A percentile compares a stretch with the other conserved stretches of the same genome.
These are phyloP conservation scores for Corbicula japonica DNA, from an alignment of 2,888 invertebrate genomes.

Conservation along the genomic window DNA sequence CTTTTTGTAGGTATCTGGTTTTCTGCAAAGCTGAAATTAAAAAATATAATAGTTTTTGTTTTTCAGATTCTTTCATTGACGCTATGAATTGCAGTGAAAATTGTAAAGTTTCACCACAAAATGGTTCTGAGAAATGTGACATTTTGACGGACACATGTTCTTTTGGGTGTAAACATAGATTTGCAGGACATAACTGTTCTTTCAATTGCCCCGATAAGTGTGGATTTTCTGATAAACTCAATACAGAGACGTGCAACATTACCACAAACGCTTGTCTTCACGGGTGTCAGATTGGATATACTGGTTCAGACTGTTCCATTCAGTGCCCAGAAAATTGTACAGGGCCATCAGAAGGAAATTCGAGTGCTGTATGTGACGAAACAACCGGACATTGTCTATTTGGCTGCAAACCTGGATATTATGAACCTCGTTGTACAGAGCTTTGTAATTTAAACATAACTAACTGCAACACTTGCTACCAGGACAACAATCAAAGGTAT, in stretches of 20 bases:
- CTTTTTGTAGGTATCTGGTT: too few species aligned
- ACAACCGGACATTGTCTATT: neutral
- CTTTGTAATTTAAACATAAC: neutral
- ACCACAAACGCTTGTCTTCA: conserved; percentile 12
- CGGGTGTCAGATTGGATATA: conserved; percentile 14
- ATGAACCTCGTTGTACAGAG: conserved; percentile 1
- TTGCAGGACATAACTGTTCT: conserved; percentile 12
- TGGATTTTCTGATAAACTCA: neutral
- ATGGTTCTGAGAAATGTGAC: conserved; percentile 1
- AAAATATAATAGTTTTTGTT: too few species aligned
- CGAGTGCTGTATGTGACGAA: neutral
- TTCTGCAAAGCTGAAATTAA: too few species aligned
- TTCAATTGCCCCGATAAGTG: conserved; percentile 21
- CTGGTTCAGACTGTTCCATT: conserved; percentile 19
- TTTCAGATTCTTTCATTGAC: too few species aligned
- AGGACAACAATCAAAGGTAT: neutral
- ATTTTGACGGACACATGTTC: conserved; percentile 1
- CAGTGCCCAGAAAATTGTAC: conserved; percentile 16
- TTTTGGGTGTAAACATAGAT: conserved; percentile 14
- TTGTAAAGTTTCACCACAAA: neutral
- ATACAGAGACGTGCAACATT: conserved; percentile 3
- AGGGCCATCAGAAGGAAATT: neutral
- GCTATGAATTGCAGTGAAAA: too few species aligned
- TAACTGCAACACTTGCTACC: neutral
- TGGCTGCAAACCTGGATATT: conserved; percentile 15